These are phyloP conservation scores for Chaetodon auriga DNA, from an alignment of 2,113 vertebrate species.

Conservation along the genomic window DNA sequence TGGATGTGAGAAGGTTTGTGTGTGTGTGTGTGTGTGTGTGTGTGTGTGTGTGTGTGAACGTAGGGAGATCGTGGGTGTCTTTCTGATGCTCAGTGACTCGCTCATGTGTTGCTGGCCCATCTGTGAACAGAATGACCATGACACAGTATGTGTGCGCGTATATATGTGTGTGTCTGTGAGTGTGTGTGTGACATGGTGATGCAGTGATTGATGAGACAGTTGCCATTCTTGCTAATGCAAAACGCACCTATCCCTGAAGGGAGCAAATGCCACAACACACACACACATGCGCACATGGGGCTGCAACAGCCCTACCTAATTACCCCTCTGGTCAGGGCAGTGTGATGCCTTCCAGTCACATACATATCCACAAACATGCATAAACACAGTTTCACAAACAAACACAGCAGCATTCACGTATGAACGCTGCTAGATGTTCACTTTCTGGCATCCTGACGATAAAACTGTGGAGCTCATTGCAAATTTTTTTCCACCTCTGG, in stretches of 20 bases:
- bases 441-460: not conserved
- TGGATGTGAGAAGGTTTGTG: constrained; percentile 14
- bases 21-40: constrained; percentile 55
- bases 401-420: not conserved
- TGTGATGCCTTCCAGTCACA: constrained; percentile 60
- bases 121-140: constrained; percentile 86
- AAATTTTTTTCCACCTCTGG: not conserved
- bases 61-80: constrained; percentile 69
- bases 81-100: constrained; percentile 81
- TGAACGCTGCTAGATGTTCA: not conserved
- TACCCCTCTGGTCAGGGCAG: constrained; percentile 60
- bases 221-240: constrained; percentile 88
- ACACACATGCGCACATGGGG: constrained; percentile 39
- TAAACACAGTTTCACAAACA: not conserved
- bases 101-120: constrained; percentile 89
- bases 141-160: constrained; percentile 54
- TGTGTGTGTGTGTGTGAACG: constrained; percentile 55
- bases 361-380: constrained; percentile 23
- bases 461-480: not conserved
- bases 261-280: constrained; percentile 76
- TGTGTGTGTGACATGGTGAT: constrained; percentile 72
- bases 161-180: constrained; percentile 36
- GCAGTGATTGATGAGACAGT: constrained; percentile 90
- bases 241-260: constrained; percentile 78
- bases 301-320: constrained; percentile 73